Evolutionary conservation across 2,797 vertebrate species (phyloP).

Genomic region (Hyperoplus immaculatus): DNA sequence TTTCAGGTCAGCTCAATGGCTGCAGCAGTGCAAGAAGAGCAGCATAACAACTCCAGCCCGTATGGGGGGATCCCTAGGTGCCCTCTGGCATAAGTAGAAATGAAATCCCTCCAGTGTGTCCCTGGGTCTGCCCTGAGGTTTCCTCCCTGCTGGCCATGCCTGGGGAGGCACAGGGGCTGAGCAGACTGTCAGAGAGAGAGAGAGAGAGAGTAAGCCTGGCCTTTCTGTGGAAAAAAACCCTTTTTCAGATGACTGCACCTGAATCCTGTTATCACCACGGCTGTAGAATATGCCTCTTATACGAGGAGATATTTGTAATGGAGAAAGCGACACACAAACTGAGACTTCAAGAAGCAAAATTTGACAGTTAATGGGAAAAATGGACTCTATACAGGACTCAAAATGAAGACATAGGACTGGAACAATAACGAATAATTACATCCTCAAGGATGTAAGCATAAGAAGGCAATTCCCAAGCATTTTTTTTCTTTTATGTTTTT

Average conservation of each 20-base stretch:
- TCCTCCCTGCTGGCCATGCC: slow-evolving; percentile 34
- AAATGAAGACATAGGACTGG: too few species aligned
- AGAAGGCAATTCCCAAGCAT: too few species aligned
- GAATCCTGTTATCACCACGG: slow-evolving; percentile 17
- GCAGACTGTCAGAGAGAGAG: slow-evolving; percentile 10
- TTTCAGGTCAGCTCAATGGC: slow-evolving; percentile 19
- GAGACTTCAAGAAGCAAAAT: too few species aligned
- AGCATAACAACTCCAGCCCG: slow-evolving; percentile 28
- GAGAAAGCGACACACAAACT: too few species aligned
- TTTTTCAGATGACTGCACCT: background rate
- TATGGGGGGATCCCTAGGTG: slow-evolving; percentile 35
- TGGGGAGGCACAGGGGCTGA: slow-evolving; percentile 7
- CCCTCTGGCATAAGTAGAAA: slow-evolving; percentile 33
- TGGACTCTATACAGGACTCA: too few species aligned
- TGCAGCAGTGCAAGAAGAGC: slow-evolving; percentile 17
- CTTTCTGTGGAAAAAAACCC: slow-evolving; percentile 17
- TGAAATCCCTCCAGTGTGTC: slow-evolving; percentile 42
- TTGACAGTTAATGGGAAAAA: too few species aligned
- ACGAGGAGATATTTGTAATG: too few species aligned
- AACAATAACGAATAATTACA: too few species aligned
- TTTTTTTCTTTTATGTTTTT: too few species aligned
- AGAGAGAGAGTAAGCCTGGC: background rate
- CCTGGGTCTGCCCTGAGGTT: slow-evolving; percentile 45
- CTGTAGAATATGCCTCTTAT: background rate
- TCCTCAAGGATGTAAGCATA: too few species aligned